Evolutionary conservation across 2,113 vertebrate species (phyloP), one percentile per base, ranked within the genome.

Genomic region (Prionailurus bengalensis): DNA sequence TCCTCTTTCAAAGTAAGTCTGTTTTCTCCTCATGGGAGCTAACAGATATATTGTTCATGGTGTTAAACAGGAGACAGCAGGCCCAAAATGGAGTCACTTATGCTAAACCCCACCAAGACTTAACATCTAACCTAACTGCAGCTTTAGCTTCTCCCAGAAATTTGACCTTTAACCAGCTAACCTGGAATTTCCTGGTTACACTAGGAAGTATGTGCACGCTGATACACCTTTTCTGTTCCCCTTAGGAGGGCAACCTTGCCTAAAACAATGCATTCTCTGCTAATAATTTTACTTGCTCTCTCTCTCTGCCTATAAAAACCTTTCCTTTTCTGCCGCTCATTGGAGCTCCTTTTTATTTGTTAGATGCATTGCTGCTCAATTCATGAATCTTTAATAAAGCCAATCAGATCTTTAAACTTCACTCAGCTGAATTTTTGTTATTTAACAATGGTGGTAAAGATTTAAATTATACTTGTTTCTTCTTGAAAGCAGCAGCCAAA

Each of bases 401-500:
- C 76, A 79, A 51, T 33, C 29, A 51, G 29, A 29, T 79, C 76
- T 79, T 79, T 31, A 79, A 51, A 51, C 31, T 79, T 51, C 19
- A 79, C 45, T 79, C 45, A 33, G 73, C 14, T 76, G 42, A 48
- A 19, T 79, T 79, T 79, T 31, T 19, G 29, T 79, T 51, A 79
- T 21, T 9, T 51, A 79, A 51, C 76, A 79, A 21, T 71, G 15
- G 9, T 74, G 21, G 12, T 39, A 81, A 19, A 13, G 23, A 70
- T 66, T 31, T 82, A 71, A 94, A 78, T 88, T 68, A 87, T 27
- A 36, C n/a, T 87, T 95, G 23, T 66, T 94, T 9, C n/a, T 53
- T 21, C 66, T 82, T 89, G 55, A 94, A 42, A 61, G 17, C 25
- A 76, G 6, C 10, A n/a, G 12, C 7, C 84, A 73, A 29, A 71